phyloP scores from a whole-genome alignment of 2,113 vertebrate species.

The Hyperoodon ampullatus region DNA sequence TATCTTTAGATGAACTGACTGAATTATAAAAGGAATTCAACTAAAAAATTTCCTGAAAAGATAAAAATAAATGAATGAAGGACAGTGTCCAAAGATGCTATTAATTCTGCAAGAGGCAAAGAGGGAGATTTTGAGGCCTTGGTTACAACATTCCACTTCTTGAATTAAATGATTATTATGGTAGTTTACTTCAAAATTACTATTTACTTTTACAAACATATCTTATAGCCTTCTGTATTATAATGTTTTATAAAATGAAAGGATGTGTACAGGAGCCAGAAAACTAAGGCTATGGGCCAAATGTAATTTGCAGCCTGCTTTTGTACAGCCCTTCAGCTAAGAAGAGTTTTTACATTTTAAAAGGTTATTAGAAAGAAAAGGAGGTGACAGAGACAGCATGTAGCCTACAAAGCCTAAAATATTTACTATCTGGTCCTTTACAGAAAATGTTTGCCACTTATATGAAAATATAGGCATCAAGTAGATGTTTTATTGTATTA shows the following conservation, averaged over 20 bases:
- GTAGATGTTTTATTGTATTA: not conserved
- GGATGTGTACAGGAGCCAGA: not conserved
- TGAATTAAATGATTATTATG: not conserved
- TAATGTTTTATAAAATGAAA: not conserved
- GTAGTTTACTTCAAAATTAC: conserved; percentile 15
- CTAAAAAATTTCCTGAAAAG: not conserved
- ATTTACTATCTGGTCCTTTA: not conserved
- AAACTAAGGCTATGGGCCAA: not conserved
- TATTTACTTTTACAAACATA: not conserved
- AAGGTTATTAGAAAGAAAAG: not conserved
- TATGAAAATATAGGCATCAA: not conserved
- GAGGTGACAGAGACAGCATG: not conserved
- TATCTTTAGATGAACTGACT: not conserved
- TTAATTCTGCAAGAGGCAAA: not conserved
- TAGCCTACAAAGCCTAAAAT: not conserved
- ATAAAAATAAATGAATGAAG: not conserved
- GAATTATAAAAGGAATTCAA: not conserved
- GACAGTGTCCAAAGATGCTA: not conserved
- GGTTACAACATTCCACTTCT: not conserved
- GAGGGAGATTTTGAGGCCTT: not conserved
- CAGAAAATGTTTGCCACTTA: not conserved
- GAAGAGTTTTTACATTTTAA: not conserved
- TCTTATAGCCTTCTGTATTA: not conserved
- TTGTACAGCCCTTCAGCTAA: not conserved
- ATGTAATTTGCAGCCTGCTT: not conserved